Evolutionary conservation across 2,888 invertebrate genomes (phyloP).

Genomic region (Notodonta dromedarius): DNA sequence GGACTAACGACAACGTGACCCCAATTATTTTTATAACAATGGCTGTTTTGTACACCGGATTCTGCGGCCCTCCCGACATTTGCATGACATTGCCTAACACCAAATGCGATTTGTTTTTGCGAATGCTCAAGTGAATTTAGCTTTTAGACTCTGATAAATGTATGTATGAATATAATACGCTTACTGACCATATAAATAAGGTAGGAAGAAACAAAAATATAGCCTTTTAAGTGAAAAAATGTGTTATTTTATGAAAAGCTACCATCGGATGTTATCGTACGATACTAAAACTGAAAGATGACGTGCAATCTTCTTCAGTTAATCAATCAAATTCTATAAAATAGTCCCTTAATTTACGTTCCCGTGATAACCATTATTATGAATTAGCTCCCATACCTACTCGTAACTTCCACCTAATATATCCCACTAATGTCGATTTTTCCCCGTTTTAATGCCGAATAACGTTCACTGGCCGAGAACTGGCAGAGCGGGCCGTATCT

Average conservation of each 20-base stretch:
- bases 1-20: slow-evolving; percentile 64
- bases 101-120: slow-evolving; percentile 69
- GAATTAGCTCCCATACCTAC: not conserved
- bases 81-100: slow-evolving; percentile 71
- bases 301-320: too few species aligned
- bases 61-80: slow-evolving; percentile 63
- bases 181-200: slow-evolving; percentile 24
- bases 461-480: slow-evolving; percentile 47
- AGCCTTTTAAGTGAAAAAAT: too few species aligned
- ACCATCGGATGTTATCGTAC: too few species aligned
- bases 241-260: too few species aligned
- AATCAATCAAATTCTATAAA: too few species aligned
- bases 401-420: slow-evolving; percentile 6
- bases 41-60: slow-evolving; percentile 64
- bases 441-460: slow-evolving; percentile 47
- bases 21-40: slow-evolving; percentile 79
- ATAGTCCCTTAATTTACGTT: too few species aligned
- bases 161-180: slow-evolving; percentile 56
- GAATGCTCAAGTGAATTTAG: slow-evolving; percentile 55
- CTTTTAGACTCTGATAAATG: slow-evolving; percentile 50
- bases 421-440: slow-evolving; percentile 38
- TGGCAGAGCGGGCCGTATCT: slow-evolving; percentile 60
- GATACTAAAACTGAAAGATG: too few species aligned
- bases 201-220: not conserved
- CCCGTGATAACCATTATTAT: not conserved